Conservation (phyloP, 1,140 invertebrate genomes). For the Liolophura sinensis region DNA sequence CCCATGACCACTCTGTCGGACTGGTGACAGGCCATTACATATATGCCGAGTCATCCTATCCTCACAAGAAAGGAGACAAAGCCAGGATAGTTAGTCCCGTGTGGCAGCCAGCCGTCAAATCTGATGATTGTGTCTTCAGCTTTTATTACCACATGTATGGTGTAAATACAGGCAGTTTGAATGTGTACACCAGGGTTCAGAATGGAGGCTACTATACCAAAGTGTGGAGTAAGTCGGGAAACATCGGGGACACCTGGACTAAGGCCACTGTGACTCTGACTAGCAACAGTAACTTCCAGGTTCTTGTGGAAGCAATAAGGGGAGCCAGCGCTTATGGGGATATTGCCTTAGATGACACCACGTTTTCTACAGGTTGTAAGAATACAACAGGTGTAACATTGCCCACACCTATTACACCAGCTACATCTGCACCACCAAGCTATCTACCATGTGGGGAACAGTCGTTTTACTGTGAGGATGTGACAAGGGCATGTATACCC, state of each 20-base stretch:
- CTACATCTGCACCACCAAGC: constrained; percentile 26
- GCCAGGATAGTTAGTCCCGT: constrained; percentile 46
- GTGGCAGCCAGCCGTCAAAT: constrained; percentile 23
- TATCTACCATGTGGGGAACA: constrained; percentile 20
- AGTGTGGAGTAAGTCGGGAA: constrained; percentile 30
- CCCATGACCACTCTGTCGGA: constrained; percentile 45
- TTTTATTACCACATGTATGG: constrained; percentile 59
- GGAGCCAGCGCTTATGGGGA: constrained; percentile 37
- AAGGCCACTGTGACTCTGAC: constrained; percentile 32
- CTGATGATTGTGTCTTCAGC: constrained; percentile 34
- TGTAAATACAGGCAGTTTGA: constrained; percentile 40
- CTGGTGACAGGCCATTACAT: constrained; percentile 58
- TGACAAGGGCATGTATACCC: constrained; percentile 30
- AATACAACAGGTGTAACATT: constrained; percentile 32
- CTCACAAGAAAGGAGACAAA: constrained; percentile 36
- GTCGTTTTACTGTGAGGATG: constrained; percentile 36
- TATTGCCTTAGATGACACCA: constrained; percentile 47
- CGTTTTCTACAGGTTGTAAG: constrained; percentile 38
- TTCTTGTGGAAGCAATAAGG: constrained; percentile 38
- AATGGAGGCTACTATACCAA: constrained; percentile 24
- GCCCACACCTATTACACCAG: constrained; percentile 18
- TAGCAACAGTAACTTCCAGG: constrained; percentile 29
- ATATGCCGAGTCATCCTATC: constrained; percentile 70
- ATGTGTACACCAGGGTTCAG: constrained; percentile 37
- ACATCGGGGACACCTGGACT: constrained; percentile 47